These are phyloP conservation scores for Plagiodera versicolora DNA, from an alignment of 2,888 invertebrate species.

Conservation along the genomic window DNA sequence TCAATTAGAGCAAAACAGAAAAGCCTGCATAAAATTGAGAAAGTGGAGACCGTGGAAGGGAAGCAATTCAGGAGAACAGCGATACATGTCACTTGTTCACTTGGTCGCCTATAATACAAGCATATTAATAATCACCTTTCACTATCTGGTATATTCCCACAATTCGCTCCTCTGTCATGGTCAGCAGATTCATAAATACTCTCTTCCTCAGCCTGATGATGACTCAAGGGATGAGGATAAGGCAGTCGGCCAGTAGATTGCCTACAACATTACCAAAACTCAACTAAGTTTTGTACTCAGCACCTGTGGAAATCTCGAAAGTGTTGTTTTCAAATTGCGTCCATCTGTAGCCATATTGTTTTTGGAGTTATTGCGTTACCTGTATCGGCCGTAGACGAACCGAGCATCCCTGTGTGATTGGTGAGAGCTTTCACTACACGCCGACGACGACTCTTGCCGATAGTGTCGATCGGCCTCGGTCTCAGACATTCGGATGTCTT, in stretches of 20 bases:
- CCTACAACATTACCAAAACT: constrained; percentile 4
- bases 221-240: constrained; percentile 52
- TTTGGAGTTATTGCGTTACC: constrained; percentile 47
- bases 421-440: constrained; percentile 74
- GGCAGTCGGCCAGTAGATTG: constrained; percentile 42
- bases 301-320: too few relatives aligned
- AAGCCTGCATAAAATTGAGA: too few relatives aligned
- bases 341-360: background rate
- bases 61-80: too few relatives aligned
- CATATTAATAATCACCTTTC: constrained; percentile 73
- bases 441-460: constrained; percentile 74
- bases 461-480: constrained; percentile 77
- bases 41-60: too few relatives aligned
- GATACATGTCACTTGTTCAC: too few relatives aligned
- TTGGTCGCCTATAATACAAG: too few relatives aligned
- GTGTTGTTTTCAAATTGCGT: too few relatives aligned
- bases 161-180: constrained; percentile 66
- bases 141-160: constrained; percentile 83
- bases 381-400: constrained; percentile 70
- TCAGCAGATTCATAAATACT: constrained; percentile 87
- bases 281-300: too few relatives aligned
- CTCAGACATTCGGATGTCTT: constrained; percentile 87
- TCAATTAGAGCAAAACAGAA: too few relatives aligned
- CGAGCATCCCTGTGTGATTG: constrained; percentile 77
- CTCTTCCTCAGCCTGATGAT: constrained; percentile 70